These are phyloP conservation scores for Nomada ruficornis DNA, from an alignment of 2,888 invertebrate species.

Conservation along the genomic window DNA sequence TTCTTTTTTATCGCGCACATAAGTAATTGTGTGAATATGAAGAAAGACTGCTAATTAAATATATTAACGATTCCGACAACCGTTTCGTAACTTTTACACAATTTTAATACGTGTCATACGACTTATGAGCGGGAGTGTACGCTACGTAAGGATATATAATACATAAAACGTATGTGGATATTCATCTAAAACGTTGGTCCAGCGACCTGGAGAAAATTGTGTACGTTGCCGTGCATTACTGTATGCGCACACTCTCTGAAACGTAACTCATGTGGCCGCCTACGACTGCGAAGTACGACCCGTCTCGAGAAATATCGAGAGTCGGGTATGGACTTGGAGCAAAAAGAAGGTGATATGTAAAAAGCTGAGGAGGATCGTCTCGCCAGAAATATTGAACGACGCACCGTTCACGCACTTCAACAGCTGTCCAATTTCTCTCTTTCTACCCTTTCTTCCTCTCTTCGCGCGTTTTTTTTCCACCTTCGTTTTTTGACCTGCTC, in stretches of 20 bases:
- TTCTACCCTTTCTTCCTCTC: constrained; percentile 11
- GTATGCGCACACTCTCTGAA: constrained; percentile 1
- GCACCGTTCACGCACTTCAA: constrained; percentile 59
- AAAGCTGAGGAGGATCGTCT: constrained; percentile 59
- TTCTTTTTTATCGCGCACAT: too few species aligned
- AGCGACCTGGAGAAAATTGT: constrained; percentile 44
- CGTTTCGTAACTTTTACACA: too few species aligned
- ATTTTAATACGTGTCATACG: too few species aligned
- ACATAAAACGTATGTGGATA: too few species aligned
- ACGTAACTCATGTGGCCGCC: constrained; percentile 57
- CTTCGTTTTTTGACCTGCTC: constrained; percentile 37
- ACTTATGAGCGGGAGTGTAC: not conserved
- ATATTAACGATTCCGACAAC: too few species aligned
- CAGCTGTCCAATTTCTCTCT: constrained; percentile 47
- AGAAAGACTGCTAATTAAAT: too few species aligned
- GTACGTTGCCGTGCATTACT: constrained; percentile 38
- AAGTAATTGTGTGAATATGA: too few species aligned
- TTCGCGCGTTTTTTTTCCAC: not conserved
- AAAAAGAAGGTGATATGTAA: constrained; percentile 56
- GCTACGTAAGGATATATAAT: not conserved
- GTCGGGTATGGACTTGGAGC: constrained; percentile 43
- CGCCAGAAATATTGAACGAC: constrained; percentile 67
- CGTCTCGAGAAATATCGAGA: constrained; percentile 58
- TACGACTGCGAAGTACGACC: constrained; percentile 21
- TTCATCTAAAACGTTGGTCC: not conserved